phyloP scores from a whole-genome alignment of 2,888 invertebrate species.

The Eremobia ochroleuca region DNA sequence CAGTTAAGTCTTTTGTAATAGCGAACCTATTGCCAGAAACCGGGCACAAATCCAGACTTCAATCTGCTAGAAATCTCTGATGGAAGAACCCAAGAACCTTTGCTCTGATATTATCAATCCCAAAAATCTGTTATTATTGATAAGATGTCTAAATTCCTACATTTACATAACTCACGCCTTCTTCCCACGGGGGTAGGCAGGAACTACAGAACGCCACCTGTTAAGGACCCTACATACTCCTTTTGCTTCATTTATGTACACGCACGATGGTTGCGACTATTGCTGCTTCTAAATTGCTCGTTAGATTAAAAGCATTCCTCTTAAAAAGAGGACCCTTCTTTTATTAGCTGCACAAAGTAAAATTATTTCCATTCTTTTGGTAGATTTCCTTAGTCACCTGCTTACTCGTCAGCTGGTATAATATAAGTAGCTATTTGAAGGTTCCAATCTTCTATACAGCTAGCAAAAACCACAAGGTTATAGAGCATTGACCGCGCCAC shows the following conservation, averaged over 20 bases:
- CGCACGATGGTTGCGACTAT: too few relatives aligned
- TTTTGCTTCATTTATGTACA: too few relatives aligned
- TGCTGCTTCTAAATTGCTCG: neutral
- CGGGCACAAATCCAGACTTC: too few relatives aligned
- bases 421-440: conserved; percentile 19
- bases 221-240: too few relatives aligned
- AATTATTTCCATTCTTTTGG: neutral
- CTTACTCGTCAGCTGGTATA: neutral
- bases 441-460: conserved; percentile 8
- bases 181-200: too few relatives aligned
- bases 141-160: neutral
- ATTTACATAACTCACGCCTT: too few relatives aligned
- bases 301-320: neutral
- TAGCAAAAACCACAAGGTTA: conserved; percentile 62
- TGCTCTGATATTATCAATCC: neutral
- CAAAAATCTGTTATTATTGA: neutral
- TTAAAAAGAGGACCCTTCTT: neutral
- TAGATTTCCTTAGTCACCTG: neutral
- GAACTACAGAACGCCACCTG: too few relatives aligned
- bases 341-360: too few relatives aligned
- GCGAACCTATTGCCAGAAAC: too few relatives aligned
- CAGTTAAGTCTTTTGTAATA: too few relatives aligned
- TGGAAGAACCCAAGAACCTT: too few relatives aligned
- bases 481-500: conserved; percentile 55
- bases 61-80: too few relatives aligned